Conservation (phyloP, 2,797 vertebrate species). For the Pangasius mekongensis region DNA sequence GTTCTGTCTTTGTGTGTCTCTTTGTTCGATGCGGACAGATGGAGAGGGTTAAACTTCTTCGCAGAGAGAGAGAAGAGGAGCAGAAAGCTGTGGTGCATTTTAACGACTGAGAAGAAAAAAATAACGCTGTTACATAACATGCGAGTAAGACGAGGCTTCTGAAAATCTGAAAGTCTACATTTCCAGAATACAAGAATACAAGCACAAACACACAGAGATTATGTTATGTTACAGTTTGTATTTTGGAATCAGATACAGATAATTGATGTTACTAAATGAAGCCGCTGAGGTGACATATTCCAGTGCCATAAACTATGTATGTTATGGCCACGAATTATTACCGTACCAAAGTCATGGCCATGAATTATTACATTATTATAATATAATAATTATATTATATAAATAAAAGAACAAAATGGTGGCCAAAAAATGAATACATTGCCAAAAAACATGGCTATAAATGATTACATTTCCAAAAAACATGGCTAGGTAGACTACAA, state of each 20-base stretch:
- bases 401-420: not conserved
- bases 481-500: too few relatives aligned
- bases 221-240: not conserved
- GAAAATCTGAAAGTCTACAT: not conserved
- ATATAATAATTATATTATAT: not conserved
- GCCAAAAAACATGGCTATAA: not conserved
- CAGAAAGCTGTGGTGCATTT: slow-evolving; percentile 38
- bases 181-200: not conserved
- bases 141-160: not conserved
- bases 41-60: slow-evolving; percentile 28
- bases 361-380: not conserved
- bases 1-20: not conserved
- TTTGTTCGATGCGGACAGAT: slow-evolving; percentile 43
- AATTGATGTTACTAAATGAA: not conserved
- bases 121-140: not conserved
- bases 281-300: not conserved
- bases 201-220: not conserved
- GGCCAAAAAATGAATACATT: too few relatives aligned
- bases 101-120: slow-evolving; percentile 16
- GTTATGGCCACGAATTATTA: not conserved
- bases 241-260: not conserved
- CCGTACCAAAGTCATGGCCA: not conserved
- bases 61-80: slow-evolving; percentile 28
- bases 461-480: not conserved
- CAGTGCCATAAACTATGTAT: too few relatives aligned